These are phyloP conservation scores for Sminthurinus aureus DNA, from an alignment of 2,888 invertebrate species.

Conservation along the genomic window DNA sequence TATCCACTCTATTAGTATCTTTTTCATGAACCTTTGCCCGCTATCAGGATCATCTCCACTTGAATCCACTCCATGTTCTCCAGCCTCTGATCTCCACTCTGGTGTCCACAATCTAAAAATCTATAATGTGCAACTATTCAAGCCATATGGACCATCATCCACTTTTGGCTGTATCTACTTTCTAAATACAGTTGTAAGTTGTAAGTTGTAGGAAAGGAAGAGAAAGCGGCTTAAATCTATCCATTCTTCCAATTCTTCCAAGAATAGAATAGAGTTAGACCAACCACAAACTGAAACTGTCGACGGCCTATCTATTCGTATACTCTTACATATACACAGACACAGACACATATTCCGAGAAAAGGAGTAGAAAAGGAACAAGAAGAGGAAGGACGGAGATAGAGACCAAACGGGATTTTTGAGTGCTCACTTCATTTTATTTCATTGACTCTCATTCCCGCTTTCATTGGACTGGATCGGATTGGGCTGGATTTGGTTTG, in stretches of 20 bases:
- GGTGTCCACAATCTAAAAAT: too few relatives aligned
- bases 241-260: neutral
- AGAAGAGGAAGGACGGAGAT: neutral
- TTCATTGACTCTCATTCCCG: conserved; percentile 13
- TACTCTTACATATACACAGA: neutral
- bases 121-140: too few relatives aligned
- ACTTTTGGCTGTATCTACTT: too few relatives aligned
- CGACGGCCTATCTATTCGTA: neutral
- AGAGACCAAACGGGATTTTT: neutral
- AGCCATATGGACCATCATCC: too few relatives aligned
- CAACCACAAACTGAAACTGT: neutral
- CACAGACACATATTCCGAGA: too few relatives aligned
- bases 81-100: too few relatives aligned
- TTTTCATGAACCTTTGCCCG: neutral
- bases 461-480: conserved; percentile 4
- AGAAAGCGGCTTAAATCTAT: neutral
- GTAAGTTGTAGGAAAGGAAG: neutral
- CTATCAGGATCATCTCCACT: neutral
- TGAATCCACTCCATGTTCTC: too few relatives aligned
- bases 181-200: too few relatives aligned
- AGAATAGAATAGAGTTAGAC: neutral
- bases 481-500: too few relatives aligned
- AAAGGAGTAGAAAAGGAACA: neutral
- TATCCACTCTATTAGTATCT: neutral
- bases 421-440: conserved; percentile 14